Base-by-base conservation (phyloP, 2,113 vertebrate genomes). In the Grammomys dolichurus region DNA sequence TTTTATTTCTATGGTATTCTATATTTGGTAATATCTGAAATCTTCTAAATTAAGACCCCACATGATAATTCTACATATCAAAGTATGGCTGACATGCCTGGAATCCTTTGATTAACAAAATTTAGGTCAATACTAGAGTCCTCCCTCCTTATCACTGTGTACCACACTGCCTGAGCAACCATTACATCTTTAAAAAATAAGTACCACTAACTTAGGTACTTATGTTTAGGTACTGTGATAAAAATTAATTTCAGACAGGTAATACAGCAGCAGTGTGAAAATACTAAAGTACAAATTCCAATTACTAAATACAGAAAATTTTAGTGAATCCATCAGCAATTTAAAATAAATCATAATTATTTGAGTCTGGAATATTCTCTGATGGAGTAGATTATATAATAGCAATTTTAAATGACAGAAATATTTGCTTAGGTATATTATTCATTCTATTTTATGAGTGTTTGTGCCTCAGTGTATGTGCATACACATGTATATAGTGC, bases 51-150 rank as follows among this genome's bases (percentile, higher is more conserved):
- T 93, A 96, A 95, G 87, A 91, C 69, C 5, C 13, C 26, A 73
- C 72, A 60, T 65, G 91, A 13, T 90, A 95, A 60, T 31, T 93
- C 31, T 88, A 96, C 43, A 75, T 96, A 93, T 95, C 90, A 87
- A 96, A 96, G 96, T 89, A 92, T 88, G 94, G 93, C 96, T 97
- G 93, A 87, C 73, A 70, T 95, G 73, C 78, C 97, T 98, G 97
- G 70, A 96, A 95, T 96, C 89, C 48, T 78, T 88, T 96, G 97
- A 97, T 98, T 97, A 97, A 96, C 97, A 90, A 28, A 93, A 96
- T 87, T 94, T 95, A 36, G 43, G 96, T 95, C 92, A 95, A 54
- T 78, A 96, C 13, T 96, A 67, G 81, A 94, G 58, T 75, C 89
- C 96, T 97, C 94, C 93, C 91, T 96, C 67, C 82, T 97, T 97